Base-by-base conservation (phyloP, 2,113 vertebrate genomes). In the Burhinus bistriatus region DNA sequence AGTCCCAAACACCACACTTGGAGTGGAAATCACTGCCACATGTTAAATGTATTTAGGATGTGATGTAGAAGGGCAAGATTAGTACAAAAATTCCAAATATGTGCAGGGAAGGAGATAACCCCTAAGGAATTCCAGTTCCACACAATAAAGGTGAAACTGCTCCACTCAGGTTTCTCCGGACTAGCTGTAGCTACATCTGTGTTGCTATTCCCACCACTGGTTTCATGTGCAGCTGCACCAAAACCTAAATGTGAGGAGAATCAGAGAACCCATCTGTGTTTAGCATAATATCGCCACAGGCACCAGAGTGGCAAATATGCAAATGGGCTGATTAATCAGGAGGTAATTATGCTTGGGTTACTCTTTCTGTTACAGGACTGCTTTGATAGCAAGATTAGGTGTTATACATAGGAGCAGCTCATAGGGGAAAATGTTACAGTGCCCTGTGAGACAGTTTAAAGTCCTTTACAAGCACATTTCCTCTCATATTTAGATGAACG, bases 311-410 rank as follows among this genome's bases (percentile, higher is more conserved):
- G 85, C 90, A 96, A 93, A 81, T 61, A 90, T 97, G 93, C 89
- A 96, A 96, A 97, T 96, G 68, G 96, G 80, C 65, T 6, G 30
- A 97, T 96, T 97, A 92, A 96, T 97, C 94, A 96, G 78, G 64
- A 94, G 76, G 44, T 83, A 77, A 88, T 95, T 91, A 93, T 1
- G 4, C 83, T 47, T 81, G 58, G 44, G 54, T 93, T 93, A 91
- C 54, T 89, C 61, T 71, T 85, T 90, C 82, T 94, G 66, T 44
- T 83, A 69, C 62, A 95, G 61, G 77, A 80, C 29, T 65, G 69
- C 78, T 89, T 79, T 95, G 95, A 93, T 91, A 96, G 83, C 19
- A 66, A 89, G 45, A 58, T 91, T 52, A 91, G 64, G 54, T 77
- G 69, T 29, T 70, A 69, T 18, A 79, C 14, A 65, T 3, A 66